These are phyloP conservation scores for Antrozous pallidus DNA, from an alignment of 2,797 vertebrate genomes.

Conservation along the genomic window DNA sequence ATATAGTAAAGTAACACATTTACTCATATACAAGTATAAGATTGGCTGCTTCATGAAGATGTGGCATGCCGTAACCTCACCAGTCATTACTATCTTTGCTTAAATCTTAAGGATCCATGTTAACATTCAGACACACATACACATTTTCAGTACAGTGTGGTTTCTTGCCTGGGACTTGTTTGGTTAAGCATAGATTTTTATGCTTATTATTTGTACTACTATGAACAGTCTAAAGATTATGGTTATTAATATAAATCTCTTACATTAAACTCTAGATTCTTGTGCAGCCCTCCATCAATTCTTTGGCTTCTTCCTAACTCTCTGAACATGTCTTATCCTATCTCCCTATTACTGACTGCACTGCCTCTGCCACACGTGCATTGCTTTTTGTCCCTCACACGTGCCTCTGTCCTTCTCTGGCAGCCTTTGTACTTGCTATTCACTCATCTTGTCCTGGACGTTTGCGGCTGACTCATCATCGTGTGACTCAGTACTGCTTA, in stretches of 20 bases:
- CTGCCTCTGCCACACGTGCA: not conserved
- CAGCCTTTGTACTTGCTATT: not conserved
- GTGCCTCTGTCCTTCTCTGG: not conserved
- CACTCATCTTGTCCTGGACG: not conserved
- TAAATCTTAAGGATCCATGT: not conserved
- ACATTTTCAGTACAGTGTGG: not conserved
- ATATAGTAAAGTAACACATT: not conserved
- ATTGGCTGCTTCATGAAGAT: not conserved
- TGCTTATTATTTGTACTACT: not conserved
- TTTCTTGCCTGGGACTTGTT: not conserved
- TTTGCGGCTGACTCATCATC: not conserved
- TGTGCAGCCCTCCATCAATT: accelerated
- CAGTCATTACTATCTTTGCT: not conserved
- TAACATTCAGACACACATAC: not conserved
- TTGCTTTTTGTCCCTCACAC: not conserved
- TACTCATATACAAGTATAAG: not conserved
- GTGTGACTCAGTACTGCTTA: not conserved
- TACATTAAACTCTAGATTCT: not conserved
- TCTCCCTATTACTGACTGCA: not conserved
- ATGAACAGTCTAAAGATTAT: not conserved
- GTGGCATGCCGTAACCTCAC: not conserved
- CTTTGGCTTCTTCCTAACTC: not conserved
- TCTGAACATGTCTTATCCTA: not conserved
- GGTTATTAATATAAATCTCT: not conserved
- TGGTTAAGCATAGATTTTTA: not conserved